Evolutionary conservation across 2,888 invertebrate species (phyloP).

Genomic region (Sinelater perroti): DNA sequence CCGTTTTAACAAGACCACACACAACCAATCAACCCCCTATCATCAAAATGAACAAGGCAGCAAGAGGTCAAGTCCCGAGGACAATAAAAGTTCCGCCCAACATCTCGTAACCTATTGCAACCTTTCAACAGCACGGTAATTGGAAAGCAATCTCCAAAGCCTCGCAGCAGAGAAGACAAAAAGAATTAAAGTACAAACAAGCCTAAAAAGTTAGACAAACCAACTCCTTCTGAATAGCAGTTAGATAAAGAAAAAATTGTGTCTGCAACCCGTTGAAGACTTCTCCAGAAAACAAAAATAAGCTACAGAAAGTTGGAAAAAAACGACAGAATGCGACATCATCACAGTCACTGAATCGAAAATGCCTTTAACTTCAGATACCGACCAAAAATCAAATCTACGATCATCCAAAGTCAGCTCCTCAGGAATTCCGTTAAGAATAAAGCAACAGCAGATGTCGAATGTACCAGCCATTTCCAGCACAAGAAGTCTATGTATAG

Average conservation of each 20-base stretch:
- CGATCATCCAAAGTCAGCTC: constrained; percentile 1
- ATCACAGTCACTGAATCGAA: background rate
- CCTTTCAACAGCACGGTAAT: constrained; percentile 22
- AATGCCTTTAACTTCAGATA: background rate
- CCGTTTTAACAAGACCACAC: constrained; percentile 40
- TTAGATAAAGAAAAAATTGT: background rate
- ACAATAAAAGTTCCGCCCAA: background rate
- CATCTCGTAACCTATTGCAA: constrained; percentile 28
- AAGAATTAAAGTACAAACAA: background rate
- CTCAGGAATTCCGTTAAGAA: constrained; percentile 25
- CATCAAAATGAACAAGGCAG: too few relatives aligned
- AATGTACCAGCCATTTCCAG: background rate
- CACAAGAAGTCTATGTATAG: background rate
- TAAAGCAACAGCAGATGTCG: background rate
- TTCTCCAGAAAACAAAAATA: background rate
- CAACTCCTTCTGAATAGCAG: background rate
- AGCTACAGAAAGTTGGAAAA: too few relatives aligned
- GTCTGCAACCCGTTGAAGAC: background rate
- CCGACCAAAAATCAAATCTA: background rate
- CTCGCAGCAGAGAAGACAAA: constrained; percentile 23
- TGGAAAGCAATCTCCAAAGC: background rate
- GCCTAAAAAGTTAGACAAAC: background rate
- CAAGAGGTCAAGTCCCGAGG: too few relatives aligned
- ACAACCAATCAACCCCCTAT: background rate
- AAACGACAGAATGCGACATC: too few relatives aligned